Evolutionary conservation across 2,888 invertebrate genomes (phyloP).

Genomic region (Zaprionus obscuricornis): DNA sequence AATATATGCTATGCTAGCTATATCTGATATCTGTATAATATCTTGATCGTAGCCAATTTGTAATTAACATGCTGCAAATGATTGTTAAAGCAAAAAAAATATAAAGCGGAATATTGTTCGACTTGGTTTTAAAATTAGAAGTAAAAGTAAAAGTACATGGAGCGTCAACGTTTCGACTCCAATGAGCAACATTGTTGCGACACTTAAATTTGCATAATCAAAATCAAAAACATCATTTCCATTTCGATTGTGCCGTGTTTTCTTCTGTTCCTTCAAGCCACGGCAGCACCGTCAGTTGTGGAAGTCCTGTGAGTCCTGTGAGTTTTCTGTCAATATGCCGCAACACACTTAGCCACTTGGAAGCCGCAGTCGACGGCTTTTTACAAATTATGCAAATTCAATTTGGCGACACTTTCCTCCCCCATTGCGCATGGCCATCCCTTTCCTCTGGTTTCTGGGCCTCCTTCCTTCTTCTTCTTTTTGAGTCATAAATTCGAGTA

Average conservation of each 20-base stretch:
- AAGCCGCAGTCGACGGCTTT: conserved; percentile 72
- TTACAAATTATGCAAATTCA: conserved; percentile 78
- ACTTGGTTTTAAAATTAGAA: neutral
- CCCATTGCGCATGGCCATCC: neutral
- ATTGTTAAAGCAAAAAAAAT: conserved; percentile 19
- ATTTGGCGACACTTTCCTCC: conserved; percentile 66
- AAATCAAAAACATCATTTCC: conserved; percentile 80
- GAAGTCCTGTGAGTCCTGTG: neutral
- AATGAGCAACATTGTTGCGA: conserved; percentile 78
- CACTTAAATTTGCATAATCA: conserved; percentile 81
- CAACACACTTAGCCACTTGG: conserved; percentile 67
- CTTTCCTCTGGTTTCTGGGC: neutral
- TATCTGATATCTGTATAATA: conserved; percentile 1
- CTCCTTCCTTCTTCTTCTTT: conserved; percentile 1
- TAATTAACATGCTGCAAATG: conserved; percentile 62
- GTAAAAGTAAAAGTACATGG: conserved; percentile 23
- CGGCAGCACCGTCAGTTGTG: neutral
- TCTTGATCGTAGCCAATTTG: conserved; percentile 27
- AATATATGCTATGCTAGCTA: conserved; percentile 2
- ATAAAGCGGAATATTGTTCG: neutral
- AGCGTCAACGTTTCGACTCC: conserved; percentile 56
- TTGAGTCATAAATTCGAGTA: conserved; percentile 73
- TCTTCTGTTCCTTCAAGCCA: neutral
- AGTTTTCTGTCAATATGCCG: conserved; percentile 63
- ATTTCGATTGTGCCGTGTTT: conserved; percentile 35